Evolutionary conservation across 2,797 vertebrate genomes (phyloP).

Genomic region (Tragelaphus eurycerus): DNA sequence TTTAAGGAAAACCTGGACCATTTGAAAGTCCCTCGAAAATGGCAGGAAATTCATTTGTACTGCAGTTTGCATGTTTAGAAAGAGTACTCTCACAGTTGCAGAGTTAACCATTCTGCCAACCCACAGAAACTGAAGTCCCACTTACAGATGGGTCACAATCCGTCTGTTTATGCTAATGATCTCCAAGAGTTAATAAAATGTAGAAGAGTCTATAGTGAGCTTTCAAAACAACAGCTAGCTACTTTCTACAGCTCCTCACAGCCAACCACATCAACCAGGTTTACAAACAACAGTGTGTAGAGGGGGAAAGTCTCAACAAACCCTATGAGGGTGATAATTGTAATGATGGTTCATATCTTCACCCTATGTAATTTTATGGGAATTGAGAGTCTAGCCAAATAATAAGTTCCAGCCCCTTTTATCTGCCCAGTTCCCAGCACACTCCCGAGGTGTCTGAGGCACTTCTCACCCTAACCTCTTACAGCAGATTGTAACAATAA

Average conservation of each 20-base stretch:
- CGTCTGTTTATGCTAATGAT: conserved; percentile 10
- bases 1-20: conserved; percentile 35
- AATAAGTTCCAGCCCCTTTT: conserved; percentile 74
- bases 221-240: conserved; percentile 1
- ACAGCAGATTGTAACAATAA: conserved; percentile 71
- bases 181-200: conserved; percentile 40
- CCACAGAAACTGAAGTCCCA: conserved; percentile 21
- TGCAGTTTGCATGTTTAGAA: conserved; percentile 43
- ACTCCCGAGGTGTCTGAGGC: conserved; percentile 65
- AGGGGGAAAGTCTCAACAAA: conserved; percentile 56
- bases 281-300: conserved; percentile 47
- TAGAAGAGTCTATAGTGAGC: neutral
- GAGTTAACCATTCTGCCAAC: neutral
- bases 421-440: conserved; percentile 75
- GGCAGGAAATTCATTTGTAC: conserved; percentile 38
- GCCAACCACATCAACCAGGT: conserved; percentile 21
- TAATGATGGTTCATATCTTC: conserved; percentile 73
- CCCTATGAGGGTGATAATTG: conserved; percentile 60
- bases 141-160: neutral
- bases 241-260: neutral
- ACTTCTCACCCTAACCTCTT: conserved; percentile 73
- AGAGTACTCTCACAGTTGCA: conserved; percentile 20
- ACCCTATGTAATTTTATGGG: conserved; percentile 76
- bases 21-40: conserved; percentile 35
- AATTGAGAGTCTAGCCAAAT: conserved; percentile 75